Percentiles rank a stretch among this genome's conserved stretches.
phyloP scores from a whole-genome alignment of 1,140 invertebrate species.

The Hypothenemus hampei region DNA sequence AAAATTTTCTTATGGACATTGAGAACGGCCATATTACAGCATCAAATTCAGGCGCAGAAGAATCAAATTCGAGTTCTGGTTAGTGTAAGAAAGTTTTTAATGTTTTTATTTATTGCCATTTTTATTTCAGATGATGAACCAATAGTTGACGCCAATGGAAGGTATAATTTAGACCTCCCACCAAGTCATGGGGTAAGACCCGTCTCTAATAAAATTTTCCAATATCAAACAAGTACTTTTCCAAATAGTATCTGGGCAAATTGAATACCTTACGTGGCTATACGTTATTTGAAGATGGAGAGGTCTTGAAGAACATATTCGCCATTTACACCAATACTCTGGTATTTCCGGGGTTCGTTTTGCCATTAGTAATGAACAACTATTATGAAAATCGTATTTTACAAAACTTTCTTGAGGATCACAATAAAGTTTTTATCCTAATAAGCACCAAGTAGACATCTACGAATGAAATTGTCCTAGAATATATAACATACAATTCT shows the following conservation, averaged over 20 bases:
- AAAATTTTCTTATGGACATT: conserved; percentile 22
- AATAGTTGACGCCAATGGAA: conserved; percentile 14
- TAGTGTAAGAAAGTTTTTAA: neutral
- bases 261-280: conserved; percentile 41
- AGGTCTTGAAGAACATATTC: conserved; percentile 33
- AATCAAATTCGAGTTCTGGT: conserved; percentile 26
- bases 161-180: conserved; percentile 38
- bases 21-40: conserved; percentile 32
- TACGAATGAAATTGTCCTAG: too few species aligned
- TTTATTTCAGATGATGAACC: conserved; percentile 19
- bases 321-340: conserved; percentile 42
- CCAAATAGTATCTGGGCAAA: conserved; percentile 43
- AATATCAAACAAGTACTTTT: too few species aligned
- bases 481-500: too few species aligned
- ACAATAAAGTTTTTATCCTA: conserved; percentile 38
- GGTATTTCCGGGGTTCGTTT: conserved; percentile 44
- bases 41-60: conserved; percentile 20
- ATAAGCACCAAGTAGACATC: conserved; percentile 38
- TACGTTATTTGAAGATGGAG: conserved; percentile 42
- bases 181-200: conserved; percentile 40
- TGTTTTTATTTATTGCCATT: conserved; percentile 7
- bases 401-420: conserved; percentile 33
- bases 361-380: conserved; percentile 40
- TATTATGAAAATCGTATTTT: conserved; percentile 33
- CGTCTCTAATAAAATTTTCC: too few species aligned